Evolutionary conservation across 1,140 invertebrate species (phyloP).

Genomic region (Eupristina koningsbergeri): DNA sequence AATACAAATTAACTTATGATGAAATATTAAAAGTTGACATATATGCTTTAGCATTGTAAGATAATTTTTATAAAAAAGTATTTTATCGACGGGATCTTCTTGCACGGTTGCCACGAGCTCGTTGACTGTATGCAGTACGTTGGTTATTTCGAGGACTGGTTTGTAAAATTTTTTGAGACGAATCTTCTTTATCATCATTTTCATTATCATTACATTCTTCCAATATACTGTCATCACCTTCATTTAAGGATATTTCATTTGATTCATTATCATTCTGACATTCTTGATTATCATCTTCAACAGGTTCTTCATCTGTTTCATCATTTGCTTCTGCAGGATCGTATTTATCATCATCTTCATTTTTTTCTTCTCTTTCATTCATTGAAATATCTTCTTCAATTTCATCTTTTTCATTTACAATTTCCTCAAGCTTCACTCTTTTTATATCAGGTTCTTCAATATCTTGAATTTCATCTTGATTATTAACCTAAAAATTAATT

Average conservation of each 20-base stretch:
- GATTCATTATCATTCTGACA: slow-evolving; percentile 40
- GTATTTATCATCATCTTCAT: slow-evolving; percentile 60
- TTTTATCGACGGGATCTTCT: slow-evolving; percentile 69
- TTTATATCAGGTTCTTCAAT: slow-evolving; percentile 52
- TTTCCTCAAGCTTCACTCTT: slow-evolving; percentile 49
- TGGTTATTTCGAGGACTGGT: slow-evolving; percentile 31
- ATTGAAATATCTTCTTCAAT: slow-evolving; percentile 45
- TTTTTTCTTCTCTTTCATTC: slow-evolving; percentile 62
- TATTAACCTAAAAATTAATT: slow-evolving; percentile 53
- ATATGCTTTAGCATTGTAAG: slow-evolving; percentile 21
- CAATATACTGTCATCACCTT: slow-evolving; percentile 41
- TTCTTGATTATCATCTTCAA: slow-evolving; percentile 43
- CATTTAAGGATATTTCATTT: slow-evolving; percentile 41
- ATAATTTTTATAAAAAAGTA: slow-evolving; percentile 17
- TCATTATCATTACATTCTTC: slow-evolving; percentile 51
- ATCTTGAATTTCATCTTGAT: slow-evolving; percentile 51
- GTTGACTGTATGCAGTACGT: slow-evolving; percentile 43
- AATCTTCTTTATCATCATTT: slow-evolving; percentile 59
- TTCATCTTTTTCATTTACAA: slow-evolving; percentile 53
- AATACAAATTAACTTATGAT: background rate
- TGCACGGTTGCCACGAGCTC: slow-evolving; percentile 65
- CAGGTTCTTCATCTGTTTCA: slow-evolving; percentile 56
- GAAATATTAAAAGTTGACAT: slow-evolving; percentile 26
- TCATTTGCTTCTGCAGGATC: slow-evolving; percentile 50
- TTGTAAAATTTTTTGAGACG: slow-evolving; percentile 27